Evolutionary conservation across 1,140 invertebrate genomes (phyloP), one percentile per base, ranked within the genome.

Genomic region (Drosophila nikananu): DNA sequence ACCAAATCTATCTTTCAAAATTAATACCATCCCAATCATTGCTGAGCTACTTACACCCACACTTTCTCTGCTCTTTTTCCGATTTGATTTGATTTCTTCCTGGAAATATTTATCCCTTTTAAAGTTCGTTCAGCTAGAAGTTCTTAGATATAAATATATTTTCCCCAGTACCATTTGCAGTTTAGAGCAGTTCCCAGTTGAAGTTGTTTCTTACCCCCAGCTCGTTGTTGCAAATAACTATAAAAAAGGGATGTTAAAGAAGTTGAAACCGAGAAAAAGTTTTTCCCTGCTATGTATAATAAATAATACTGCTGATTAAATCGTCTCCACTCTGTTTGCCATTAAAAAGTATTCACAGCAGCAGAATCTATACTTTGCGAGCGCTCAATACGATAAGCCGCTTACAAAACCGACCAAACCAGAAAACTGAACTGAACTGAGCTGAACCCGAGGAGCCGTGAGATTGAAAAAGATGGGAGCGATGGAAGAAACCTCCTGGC

Each of bases 221-320:
- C 52, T 54, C 21, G n/a, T 19, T 61, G 19, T 12, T 19, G 23
- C 37, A 77, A 79, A 62, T 41, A 73, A 67, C 59, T 52, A 61
- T 25, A 61, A 23, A 39, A 75, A 58, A 10, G 21, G n/a, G 10
- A 27, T 32, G 51, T 37, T 21, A 41, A 62, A 65, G 35, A 77
- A 62, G 57, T 57, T 61, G 67, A 77, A 68, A 89, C 68, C 77
- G 41, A 59, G 55, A 78, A 87, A 89, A 89, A 71, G 77, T 86
- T 83, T 83, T 70, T 60, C 52, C 83, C 54, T 67, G 84, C 80
- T 57, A 87, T 87, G 74, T 89, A 90, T 76, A 89, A 89, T 89
- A 89, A 89, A 89, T 89, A 90, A 89, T 90, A 79, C 84, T 78
- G 67, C 86, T 89, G 84, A 89, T 90, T 89, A 89, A 90, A 90